phyloP scores from a whole-genome alignment of 2,888 invertebrate species.

The Omphaloscelis lunosa region DNA sequence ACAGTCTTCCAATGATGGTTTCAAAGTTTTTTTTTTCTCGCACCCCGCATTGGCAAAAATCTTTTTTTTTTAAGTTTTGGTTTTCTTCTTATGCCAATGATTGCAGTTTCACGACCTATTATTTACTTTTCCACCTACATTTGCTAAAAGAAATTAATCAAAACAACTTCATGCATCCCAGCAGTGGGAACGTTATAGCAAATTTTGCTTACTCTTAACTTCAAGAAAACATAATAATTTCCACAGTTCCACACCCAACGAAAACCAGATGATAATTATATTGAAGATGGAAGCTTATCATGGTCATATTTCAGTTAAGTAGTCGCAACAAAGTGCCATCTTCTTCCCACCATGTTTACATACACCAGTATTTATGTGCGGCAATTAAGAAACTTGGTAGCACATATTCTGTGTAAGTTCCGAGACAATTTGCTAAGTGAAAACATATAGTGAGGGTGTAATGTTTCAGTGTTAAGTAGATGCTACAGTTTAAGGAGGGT shows the following conservation, averaged over 20 bases:
- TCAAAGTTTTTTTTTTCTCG: too few species aligned
- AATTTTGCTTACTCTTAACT: too few species aligned
- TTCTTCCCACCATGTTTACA: conserved; percentile 56
- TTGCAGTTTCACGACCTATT: too few species aligned
- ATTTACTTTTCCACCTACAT: too few species aligned
- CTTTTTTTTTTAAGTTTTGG: too few species aligned
- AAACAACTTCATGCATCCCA: too few species aligned
- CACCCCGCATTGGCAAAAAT: too few species aligned
- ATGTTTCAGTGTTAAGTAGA: conserved; percentile 54
- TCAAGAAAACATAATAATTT: not conserved
- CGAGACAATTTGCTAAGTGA: conserved; percentile 61
- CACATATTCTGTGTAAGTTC: conserved; percentile 55
- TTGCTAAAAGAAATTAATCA: too few species aligned
- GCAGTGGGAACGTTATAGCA: too few species aligned
- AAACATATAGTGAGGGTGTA: conserved; percentile 54
- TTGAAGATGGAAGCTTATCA: conserved; percentile 46
- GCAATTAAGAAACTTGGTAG: conserved; percentile 64
- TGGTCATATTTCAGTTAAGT: conserved; percentile 56
- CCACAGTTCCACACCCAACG: not conserved
- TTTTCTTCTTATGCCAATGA: too few species aligned
- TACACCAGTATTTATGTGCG: conserved; percentile 61
- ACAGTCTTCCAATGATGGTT: too few species aligned
- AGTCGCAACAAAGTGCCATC: conserved; percentile 51
- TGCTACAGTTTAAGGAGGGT: conserved; percentile 14
- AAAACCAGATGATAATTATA: conserved; percentile 37